Percentiles rank a stretch among this genome's conserved stretches.
These are phyloP conservation scores for Enteromius treurensis DNA, from an alignment of 2,797 vertebrate species.

Conservation along the genomic window DNA sequence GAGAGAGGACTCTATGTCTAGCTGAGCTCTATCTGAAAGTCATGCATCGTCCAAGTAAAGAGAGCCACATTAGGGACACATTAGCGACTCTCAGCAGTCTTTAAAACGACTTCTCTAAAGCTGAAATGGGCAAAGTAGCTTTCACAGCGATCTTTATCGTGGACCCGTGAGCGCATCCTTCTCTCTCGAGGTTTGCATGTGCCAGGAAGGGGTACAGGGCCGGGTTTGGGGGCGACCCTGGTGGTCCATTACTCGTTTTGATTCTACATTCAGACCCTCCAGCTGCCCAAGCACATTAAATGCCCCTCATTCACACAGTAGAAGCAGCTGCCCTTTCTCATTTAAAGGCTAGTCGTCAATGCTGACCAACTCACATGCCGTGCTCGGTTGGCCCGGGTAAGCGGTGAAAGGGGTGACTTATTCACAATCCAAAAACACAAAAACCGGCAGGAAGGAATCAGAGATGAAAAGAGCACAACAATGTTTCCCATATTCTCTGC, in stretches of 20 bases:
- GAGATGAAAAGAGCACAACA: neutral
- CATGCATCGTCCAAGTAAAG: neutral
- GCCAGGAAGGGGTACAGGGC: slow-evolving; percentile 36
- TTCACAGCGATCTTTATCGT: slow-evolving; percentile 49
- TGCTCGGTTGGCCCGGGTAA: slow-evolving; percentile 1
- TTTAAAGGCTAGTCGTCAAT: slow-evolving; percentile 48
- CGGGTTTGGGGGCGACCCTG: slow-evolving; percentile 33
- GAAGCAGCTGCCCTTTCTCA: slow-evolving; percentile 57
- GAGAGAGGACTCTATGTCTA: neutral
- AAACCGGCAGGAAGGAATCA: slow-evolving; percentile 8
- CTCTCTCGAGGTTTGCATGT: slow-evolving; percentile 33
- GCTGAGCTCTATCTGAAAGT: slow-evolving; percentile 10
- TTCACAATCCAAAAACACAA: slow-evolving; percentile 38
- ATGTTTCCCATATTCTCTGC: slow-evolving; percentile 9
- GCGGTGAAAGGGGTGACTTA: slow-evolving; percentile 47
- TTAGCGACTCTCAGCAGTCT: slow-evolving; percentile 35
- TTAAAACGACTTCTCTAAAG: slow-evolving; percentile 31
- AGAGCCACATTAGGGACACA: slow-evolving; percentile 37
- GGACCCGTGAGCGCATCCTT: slow-evolving; percentile 37
- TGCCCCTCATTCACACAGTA: slow-evolving; percentile 54
- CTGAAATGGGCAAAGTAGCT: slow-evolving; percentile 17
- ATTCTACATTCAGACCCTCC: slow-evolving; percentile 68
- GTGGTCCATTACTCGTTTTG: slow-evolving; percentile 52
- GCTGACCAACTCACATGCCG: slow-evolving; percentile 30
- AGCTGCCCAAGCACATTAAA: slow-evolving; percentile 74